A percentile compares a stretch with the other conserved stretches of the same genome.
Evolutionary conservation across 2,888 invertebrate genomes (phyloP).

Genomic region (Saturnia japonica): DNA sequence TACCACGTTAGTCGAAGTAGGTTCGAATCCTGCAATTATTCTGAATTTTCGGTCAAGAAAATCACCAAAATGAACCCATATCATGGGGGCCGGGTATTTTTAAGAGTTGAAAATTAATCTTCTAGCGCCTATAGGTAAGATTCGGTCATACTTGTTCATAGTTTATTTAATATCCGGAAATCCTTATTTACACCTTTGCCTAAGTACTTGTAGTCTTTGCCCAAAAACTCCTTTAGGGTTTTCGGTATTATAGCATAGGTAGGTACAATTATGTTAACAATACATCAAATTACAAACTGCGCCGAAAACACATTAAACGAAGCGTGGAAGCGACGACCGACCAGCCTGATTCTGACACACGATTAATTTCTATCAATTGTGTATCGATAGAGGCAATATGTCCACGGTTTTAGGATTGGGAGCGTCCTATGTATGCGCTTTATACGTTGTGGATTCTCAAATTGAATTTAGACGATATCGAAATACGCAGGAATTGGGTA

Average conservation of each 20-base stretch:
- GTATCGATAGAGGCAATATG: constrained; percentile 25
- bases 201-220: background rate
- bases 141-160: too few relatives aligned
- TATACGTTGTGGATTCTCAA: too few relatives aligned
- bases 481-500: too few relatives aligned
- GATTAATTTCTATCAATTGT: constrained; percentile 48
- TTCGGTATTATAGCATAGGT: background rate
- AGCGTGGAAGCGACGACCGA: constrained; percentile 2
- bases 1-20: too few relatives aligned
- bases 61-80: too few relatives aligned
- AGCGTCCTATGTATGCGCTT: background rate
- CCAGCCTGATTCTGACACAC: constrained; percentile 43
- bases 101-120: too few relatives aligned
- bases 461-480: too few relatives aligned
- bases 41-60: too few relatives aligned
- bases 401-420: background rate
- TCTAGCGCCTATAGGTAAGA: too few relatives aligned
- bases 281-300: background rate
- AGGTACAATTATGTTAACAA: background rate
- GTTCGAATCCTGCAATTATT: too few relatives aligned
- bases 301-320: constrained; percentile 8
- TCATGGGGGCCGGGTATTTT: too few relatives aligned
- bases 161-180: too few relatives aligned
- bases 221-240: background rate
- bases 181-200: background rate